Evolutionary conservation across 2,888 invertebrate species (phyloP).

Genomic region (Dastarcus helophoroides): DNA sequence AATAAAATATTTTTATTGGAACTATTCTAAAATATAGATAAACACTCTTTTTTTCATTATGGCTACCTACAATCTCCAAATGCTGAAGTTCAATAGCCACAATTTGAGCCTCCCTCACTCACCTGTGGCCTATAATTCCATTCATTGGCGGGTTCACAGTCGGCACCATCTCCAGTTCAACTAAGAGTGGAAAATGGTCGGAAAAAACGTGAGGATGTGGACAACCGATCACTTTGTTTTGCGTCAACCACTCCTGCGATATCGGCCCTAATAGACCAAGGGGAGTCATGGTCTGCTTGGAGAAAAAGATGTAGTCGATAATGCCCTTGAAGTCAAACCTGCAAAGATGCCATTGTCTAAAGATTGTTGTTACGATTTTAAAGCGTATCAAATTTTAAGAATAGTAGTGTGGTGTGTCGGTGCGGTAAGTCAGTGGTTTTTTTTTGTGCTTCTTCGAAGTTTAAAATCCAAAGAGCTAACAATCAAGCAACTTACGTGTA

Average conservation of each 20-base stretch:
- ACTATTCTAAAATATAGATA: too few species aligned
- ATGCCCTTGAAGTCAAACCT: constrained; percentile 99
- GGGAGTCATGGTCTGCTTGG: constrained; percentile 89
- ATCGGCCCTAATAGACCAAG: constrained; percentile 90
- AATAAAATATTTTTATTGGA: too few species aligned
- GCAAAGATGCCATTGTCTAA: too few species aligned
- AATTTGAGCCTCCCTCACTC: too few species aligned
- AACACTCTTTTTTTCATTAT: too few species aligned
- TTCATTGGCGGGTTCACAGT: constrained; percentile 60
- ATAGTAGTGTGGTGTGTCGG: too few species aligned
- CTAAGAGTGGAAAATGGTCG: constrained; percentile 86
- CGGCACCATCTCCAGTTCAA: constrained; percentile 82
- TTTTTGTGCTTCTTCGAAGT: too few species aligned
- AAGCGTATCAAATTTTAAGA: too few species aligned
- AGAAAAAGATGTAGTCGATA: constrained; percentile 99
- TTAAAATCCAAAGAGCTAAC: constrained; percentile 3
- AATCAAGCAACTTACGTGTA: constrained; percentile 96
- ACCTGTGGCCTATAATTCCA: constrained; percentile 76
- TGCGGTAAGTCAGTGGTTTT: too few species aligned
- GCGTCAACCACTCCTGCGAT: constrained; percentile 84
- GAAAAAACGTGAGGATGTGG: constrained; percentile 97
- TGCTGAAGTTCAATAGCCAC: too few species aligned
- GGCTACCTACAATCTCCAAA: too few species aligned
- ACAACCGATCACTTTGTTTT: constrained; percentile 95
- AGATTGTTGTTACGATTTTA: too few species aligned